Evolutionary conservation across 2,113 vertebrate species (phyloP), one percentile per base, ranked within the genome.

Genomic region (Prietella phreatophila): DNA sequence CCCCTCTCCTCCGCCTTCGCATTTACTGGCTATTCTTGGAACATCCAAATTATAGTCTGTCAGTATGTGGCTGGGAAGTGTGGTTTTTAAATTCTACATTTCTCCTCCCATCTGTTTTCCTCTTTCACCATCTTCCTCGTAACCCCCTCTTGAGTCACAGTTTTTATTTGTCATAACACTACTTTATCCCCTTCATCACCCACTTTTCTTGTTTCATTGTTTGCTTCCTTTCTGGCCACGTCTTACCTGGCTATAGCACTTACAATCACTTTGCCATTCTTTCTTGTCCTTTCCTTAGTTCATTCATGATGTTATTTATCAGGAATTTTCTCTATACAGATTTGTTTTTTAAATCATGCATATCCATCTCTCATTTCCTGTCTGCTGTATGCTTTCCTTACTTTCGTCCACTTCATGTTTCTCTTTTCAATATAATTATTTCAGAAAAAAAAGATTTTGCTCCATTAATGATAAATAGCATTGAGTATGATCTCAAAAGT

Each of bases 41-140:
- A 93, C 93, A 93, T 94, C 92, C 93, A 95, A 96, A 96, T 96
- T 95, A 96, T 91, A 96, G 94, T 95, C 92, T 95, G 95, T 94
- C 93, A 94, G 93, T 84, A 89, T 94, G 95, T 92, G 95, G 95
- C 94, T 89, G 92, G 93, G 93, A 93, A 89, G 92, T 95, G 95
- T 86, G 95, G 95, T 93, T 95, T 94, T 92, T 93, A 92, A 94
- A 94, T 94, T 94, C 94, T 93, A 93, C 93, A 94, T 95, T 91
- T 92, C 84, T 83, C 90, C 92, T 92, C 91, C 88, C 90, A 92
- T 89, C 90, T 86, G 85, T 55, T 86, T 89, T 80, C 76, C 82
- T 75, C 65, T 2, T 3, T 86, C 60, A 65, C 87, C 30, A 78
- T 69, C 36, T 67, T 75, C 5, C 80, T 82, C 79, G 55, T 79